Evolutionary conservation across 2,113 vertebrate species (phyloP), one percentile per base, ranked within the genome.

Genomic region (Mugil cephalus): DNA sequence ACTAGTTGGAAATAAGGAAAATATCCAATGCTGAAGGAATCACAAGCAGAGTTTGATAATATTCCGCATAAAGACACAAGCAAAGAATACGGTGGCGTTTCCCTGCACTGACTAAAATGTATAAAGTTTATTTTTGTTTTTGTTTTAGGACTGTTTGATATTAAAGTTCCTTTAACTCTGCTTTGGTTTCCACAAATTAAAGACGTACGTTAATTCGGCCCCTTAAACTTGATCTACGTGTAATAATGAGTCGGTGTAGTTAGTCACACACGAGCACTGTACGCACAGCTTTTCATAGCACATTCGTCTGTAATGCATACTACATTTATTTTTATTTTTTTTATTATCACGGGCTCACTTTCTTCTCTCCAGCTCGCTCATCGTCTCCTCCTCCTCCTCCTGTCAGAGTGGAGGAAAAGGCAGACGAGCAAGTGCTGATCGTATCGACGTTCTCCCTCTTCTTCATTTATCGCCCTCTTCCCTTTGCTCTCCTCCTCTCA

Each of bases 381-480:
- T 69, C 78, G 67, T 76, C 52, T 55, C 39, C 36, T 74, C 64
- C 76, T 74, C 64, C 76, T 67, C 65, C 58, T 56, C 45, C 30
- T 73, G 69, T 79, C 69, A 75, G 70, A 84, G 53, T 9, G 30
- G 46, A 64, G 51, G 40, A 58, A 67, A 62, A 71, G 46, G 48
- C 60, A 69, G 80, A 82, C 62, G 52, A 81, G 73, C 58, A 40
- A 64, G 48, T 65, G 39, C 48, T 69, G 64, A 89, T 80, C 60
- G n/a, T 69, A 77, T 86, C 72, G 52, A 76, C 76, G 67, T 67
- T 68, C 51, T 80, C 59, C 63, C 67, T 83, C 71, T 46, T 75
- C 73, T 71, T 79, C 69, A 73, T 83, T 82, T 86, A 74, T 80
- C 38, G 50, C 78, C 71, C 47, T 65, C 70, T 77, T 69, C 60